These are phyloP conservation scores for Lithophane ornitopus DNA, from an alignment of 2,888 invertebrate species.

Conservation along the genomic window DNA sequence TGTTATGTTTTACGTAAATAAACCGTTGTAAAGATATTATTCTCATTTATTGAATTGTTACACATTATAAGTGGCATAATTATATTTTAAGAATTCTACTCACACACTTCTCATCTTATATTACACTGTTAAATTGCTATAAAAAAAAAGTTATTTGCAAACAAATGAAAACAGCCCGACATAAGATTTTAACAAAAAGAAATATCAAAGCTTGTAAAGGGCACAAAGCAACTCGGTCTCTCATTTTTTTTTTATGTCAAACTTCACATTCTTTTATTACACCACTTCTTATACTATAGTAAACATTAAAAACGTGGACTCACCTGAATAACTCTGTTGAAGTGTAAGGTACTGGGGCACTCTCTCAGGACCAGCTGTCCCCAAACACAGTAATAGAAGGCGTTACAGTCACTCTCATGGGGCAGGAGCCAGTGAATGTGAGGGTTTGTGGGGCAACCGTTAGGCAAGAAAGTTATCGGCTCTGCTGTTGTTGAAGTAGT, in stretches of 20 bases:
- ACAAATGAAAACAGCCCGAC: not conserved
- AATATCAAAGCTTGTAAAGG: not conserved
- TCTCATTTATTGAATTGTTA: not conserved
- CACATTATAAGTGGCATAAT: not conserved
- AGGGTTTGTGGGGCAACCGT: slow-evolving; percentile 82
- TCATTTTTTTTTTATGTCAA: not conserved
- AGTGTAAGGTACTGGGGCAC: slow-evolving; percentile 76
- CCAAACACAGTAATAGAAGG: slow-evolving; percentile 84
- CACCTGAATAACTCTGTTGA: slow-evolving; percentile 80
- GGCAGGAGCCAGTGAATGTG: slow-evolving; percentile 81
- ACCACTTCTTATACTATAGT: not conserved
- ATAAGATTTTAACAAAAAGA: not conserved
- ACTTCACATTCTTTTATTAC: not conserved
- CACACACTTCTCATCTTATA: not conserved
- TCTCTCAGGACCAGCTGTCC: slow-evolving; percentile 73
- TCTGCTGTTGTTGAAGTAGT: slow-evolving; percentile 25
- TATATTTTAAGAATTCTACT: not conserved
- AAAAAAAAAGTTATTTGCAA: not conserved
- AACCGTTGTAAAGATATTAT: slow-evolving; percentile 8
- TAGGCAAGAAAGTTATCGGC: slow-evolving; percentile 71
- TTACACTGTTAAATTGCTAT: not conserved
- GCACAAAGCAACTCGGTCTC: not conserved
- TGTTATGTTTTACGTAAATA: slow-evolving; percentile 14
- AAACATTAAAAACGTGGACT: slow-evolving; percentile 31
- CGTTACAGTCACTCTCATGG: slow-evolving; percentile 76